A percentile compares a stretch with the other conserved stretches of the same genome.
Evolutionary conservation across 2,113 vertebrate species (phyloP).

Genomic region (Rallus limicola): DNA sequence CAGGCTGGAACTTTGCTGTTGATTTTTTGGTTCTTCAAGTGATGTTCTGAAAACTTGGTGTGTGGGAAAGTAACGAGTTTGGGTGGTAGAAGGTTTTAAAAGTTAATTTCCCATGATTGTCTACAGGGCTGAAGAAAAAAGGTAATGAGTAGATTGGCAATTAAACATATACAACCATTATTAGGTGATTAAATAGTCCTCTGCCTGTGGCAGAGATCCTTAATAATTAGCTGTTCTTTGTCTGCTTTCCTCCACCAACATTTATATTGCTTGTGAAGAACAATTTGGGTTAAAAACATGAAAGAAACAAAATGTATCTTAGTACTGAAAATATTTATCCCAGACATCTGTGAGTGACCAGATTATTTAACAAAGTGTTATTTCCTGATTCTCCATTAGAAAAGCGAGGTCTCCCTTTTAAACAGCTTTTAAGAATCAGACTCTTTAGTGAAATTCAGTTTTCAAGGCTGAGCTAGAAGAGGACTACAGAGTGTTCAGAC

Average conservation of each 20-base stretch:
- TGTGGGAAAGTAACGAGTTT: background rate
- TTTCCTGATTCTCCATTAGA: background rate
- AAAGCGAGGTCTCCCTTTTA: background rate
- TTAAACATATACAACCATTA: background rate
- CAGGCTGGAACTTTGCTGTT: too few relatives aligned
- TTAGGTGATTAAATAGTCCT: background rate
- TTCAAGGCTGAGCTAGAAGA: background rate
- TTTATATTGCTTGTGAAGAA: background rate
- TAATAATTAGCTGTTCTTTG: background rate
- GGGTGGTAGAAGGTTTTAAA: background rate
- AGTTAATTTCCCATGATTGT: background rate
- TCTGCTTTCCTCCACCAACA: background rate
- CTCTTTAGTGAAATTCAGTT: background rate
- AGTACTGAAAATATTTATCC: background rate
- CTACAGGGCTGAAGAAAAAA: background rate
- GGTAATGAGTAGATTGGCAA: background rate
- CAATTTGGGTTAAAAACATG: background rate
- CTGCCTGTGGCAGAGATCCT: background rate
- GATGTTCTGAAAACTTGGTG: background rate
- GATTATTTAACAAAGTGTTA: background rate
- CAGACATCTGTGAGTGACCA: background rate
- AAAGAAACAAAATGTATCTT: background rate
- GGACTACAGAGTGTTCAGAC: background rate
- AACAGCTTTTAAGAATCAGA: background rate
- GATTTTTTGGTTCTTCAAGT: background rate